phyloP scores from a whole-genome alignment of 2,888 invertebrate species.

The Ceriagrion tenellum region DNA sequence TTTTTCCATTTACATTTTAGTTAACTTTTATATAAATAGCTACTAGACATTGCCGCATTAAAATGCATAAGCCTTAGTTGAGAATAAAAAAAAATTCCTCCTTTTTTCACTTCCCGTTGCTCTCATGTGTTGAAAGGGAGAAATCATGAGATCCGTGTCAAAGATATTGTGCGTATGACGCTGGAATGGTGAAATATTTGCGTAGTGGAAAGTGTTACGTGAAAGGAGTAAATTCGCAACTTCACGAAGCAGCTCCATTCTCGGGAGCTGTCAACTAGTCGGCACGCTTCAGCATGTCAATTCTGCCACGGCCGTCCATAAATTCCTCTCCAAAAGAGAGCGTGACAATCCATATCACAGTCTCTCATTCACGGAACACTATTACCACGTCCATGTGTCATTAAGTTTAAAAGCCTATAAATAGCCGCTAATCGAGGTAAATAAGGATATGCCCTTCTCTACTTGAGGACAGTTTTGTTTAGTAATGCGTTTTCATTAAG shows the following conservation, averaged over 20 bases:
- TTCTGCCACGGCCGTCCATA: not conserved
- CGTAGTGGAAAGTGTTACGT: not conserved
- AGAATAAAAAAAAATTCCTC: not conserved
- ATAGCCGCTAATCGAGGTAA: not conserved
- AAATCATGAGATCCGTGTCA: not conserved
- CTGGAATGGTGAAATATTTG: not conserved
- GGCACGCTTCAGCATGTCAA: not conserved
- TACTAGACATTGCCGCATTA: not conserved
- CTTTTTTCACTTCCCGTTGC: not conserved
- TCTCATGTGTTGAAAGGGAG: not conserved
- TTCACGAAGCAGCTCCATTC: conserved; percentile 11
- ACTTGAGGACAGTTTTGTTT: too few relatives aligned
- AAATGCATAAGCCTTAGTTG: not conserved
- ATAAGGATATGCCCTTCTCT: not conserved
- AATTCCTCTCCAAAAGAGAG: not conserved
- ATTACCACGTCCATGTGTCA: not conserved
- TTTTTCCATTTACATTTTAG: not conserved
- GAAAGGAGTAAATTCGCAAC: conserved; percentile 6
- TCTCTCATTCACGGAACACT: not conserved
- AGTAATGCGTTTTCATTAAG: too few relatives aligned
- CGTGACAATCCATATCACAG: not conserved
- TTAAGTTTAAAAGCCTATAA: not conserved
- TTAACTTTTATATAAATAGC: not conserved
- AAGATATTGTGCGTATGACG: not conserved
- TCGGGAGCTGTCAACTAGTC: conserved; percentile 18